Evolutionary conservation across 2,113 vertebrate genomes (phyloP), one percentile per base, ranked within the genome.

Genomic region (Todiramphus chloris): DNA sequence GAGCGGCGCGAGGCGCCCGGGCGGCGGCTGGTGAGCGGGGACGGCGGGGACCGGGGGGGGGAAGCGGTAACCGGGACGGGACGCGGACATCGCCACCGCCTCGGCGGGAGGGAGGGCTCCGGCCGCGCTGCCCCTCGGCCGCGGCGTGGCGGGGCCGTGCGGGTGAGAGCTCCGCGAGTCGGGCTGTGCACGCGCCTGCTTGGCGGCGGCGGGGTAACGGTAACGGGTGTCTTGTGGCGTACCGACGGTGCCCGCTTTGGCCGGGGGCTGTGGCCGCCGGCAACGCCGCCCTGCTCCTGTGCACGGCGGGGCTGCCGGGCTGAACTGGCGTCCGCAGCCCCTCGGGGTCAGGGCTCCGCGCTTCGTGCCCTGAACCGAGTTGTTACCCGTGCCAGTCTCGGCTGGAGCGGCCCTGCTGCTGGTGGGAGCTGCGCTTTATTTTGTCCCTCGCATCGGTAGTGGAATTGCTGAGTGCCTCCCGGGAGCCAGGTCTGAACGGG

Each of bases 221-320:
- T 6, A 11, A 4, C 4, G 44, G 59, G 14, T 3, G 82, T 6
- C 50, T 9, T 5, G 46, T 2, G 62, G 82, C 55, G 66, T 37
- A 21, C 8, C 16, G 44, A 19, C 24, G 50, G 3, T 12, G 24
- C 39, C 0, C 59, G 9, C 66, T 46, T 31, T 70, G 70, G 48
- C 62, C 64, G 27, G 1, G 0, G 0, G 64, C 55, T 28, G 8
- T 1, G 0, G 4, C 30, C 78, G 2, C 17, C 18, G 21, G 5
- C 58, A 2, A 3, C 16, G 69, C 6, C 50, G 27, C 10, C 60
- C 2, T 9, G 0, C 68, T 18, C 28, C 51, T 2, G 79, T 10
- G 9, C 11, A 0, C 0, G 31, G 3, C 2, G 39, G 19, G 44
- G 27, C 82, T 30, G 59, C 5, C 13, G 17, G 20, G 62, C 37